phyloP scores from a whole-genome alignment of 2,113 vertebrate genomes.

The Psophia crepitans region DNA sequence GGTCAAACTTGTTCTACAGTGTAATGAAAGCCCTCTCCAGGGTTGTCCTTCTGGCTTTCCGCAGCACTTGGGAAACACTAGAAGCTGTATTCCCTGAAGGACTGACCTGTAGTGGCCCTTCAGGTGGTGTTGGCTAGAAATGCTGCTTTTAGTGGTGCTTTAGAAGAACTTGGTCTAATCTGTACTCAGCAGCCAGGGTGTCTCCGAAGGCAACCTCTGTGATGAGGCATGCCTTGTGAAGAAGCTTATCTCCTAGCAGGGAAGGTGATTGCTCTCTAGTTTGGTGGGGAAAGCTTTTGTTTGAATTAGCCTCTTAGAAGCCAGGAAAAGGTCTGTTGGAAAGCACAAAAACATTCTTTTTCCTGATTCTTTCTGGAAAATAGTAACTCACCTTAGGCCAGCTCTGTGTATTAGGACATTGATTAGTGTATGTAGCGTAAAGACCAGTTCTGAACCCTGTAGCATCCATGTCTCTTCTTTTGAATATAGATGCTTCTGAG shows the following conservation, averaged over 20 bases:
- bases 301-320: not conserved
- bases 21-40: not conserved
- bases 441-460: not conserved
- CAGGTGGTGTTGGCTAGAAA: not conserved
- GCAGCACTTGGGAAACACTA: not conserved
- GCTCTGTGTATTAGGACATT: not conserved
- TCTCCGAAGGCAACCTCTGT: conserved; percentile 18
- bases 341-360: not conserved
- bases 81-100: not conserved
- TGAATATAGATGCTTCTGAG: conserved; percentile 77
- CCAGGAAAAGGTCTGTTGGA: not conserved
- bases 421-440: not conserved
- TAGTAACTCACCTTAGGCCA: not conserved
- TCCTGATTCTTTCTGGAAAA: not conserved
- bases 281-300: not conserved
- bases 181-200: not conserved
- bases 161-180: not conserved
- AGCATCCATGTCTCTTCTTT: not conserved
- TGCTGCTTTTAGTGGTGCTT: not conserved
- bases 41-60: not conserved
- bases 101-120: not conserved
- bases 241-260: not conserved
- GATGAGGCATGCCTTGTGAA: not conserved
- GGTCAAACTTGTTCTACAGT: not conserved
- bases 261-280: not conserved